Base-by-base conservation (phyloP, 2,113 vertebrate genomes). In the Synodontis membranacea region DNA sequence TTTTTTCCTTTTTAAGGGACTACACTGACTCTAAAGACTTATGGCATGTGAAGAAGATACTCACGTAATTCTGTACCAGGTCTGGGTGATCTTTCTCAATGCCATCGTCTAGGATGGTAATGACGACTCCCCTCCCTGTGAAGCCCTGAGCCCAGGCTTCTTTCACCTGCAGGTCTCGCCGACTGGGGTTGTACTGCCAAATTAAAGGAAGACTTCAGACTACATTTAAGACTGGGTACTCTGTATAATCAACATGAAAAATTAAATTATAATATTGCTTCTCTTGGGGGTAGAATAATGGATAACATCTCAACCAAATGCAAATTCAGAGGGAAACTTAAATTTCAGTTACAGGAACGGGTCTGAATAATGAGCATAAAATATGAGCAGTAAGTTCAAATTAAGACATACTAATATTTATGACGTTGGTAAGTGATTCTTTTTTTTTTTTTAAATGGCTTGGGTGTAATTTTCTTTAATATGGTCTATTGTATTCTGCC, bases 51-150 rank as follows among this genome's bases (percentile, higher is more conserved):
- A 74, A 23, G 7, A 31, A 28, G 31, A 56, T n/a, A 48, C 97
- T 97, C 91, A 99, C 98, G n/a, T 99, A 99, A 92, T 99, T 99
- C 90, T 88, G 94, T 87, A 95, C 93, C 78, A 99, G 93, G 88
- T 99, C 98, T 0, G 97, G 97, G 91, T 99, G 98, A 92, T 99
- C 97, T 93, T 98, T 99, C 93, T 99, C 98, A 1, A 99, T 97
- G 85, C 98, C 98, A 0, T 99, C 98, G 1, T 99, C 98, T 90
- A 99, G 93, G 89, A 99, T 99, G 86, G 98, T 98, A 83, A 99
- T 97, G 74, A 99, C 97, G 0, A 99, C 96, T 84, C 97, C 97
- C 76, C 87, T 96, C 34, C 98, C 98, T 0, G 97, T 98, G 93
- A 95, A 99, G 88, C 98, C 98, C 89, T 97, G 97, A 9, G 95